Evolutionary conservation across 2,113 vertebrate species (phyloP).

Genomic region (Crotalus tigris): DNA sequence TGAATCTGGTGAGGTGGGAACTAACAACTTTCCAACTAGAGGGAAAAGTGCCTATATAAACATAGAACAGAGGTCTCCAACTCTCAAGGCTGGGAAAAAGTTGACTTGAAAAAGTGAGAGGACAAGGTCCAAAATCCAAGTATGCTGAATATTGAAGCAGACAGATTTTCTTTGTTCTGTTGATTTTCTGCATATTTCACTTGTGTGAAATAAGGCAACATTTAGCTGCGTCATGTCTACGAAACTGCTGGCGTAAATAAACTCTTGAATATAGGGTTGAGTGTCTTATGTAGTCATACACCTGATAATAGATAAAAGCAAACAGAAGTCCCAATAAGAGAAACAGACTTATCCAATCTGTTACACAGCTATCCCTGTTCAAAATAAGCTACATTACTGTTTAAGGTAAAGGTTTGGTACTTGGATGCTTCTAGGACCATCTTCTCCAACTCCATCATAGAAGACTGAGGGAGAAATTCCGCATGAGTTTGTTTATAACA

Average conservation of each 20-base stretch:
- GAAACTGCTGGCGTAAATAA: background rate
- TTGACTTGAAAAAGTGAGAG: background rate
- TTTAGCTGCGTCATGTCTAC: background rate
- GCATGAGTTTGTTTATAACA: background rate
- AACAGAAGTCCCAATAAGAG: background rate
- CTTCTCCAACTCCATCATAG: background rate
- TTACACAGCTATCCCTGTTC: background rate
- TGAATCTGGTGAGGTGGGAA: background rate
- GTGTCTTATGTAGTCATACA: background rate
- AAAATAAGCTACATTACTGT: background rate
- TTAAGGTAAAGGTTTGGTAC: background rate
- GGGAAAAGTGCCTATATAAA: background rate
- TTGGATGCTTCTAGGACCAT: background rate
- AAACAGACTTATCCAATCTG: background rate
- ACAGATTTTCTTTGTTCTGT: background rate
- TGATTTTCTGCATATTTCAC: background rate
- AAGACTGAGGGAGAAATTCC: background rate
- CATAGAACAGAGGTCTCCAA: background rate
- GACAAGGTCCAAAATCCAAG: background rate
- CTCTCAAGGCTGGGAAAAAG: background rate
- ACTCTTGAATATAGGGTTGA: background rate
- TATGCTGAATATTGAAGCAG: background rate
- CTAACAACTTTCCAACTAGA: background rate
- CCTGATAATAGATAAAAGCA: background rate
- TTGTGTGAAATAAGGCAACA: background rate